Conservation (phyloP, 2,113 vertebrate species). For the Tiliqua scincoides region DNA sequence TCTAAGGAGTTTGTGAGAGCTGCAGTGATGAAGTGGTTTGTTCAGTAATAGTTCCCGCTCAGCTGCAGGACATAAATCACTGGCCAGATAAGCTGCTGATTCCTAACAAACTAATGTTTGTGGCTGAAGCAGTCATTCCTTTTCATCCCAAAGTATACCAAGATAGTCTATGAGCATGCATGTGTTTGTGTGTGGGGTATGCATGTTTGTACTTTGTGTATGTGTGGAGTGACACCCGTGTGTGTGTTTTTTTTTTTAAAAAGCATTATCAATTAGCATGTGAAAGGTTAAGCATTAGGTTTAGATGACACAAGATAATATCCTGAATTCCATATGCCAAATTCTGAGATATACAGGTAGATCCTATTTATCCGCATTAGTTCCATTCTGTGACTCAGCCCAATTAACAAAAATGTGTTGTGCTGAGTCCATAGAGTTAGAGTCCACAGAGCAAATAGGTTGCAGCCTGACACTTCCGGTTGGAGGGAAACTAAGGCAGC, state of each 20-base stretch:
- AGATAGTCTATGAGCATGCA: background rate
- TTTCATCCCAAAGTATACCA: background rate
- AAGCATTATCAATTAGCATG: background rate
- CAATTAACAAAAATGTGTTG: too few species aligned
- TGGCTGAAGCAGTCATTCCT: conserved; percentile 42
- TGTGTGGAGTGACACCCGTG: background rate
- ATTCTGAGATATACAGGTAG: background rate
- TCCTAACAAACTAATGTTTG: conserved; percentile 43
- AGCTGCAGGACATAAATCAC: conserved; percentile 66
- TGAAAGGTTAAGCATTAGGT: background rate
- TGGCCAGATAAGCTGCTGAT: conserved; percentile 50
- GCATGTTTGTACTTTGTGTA: background rate
- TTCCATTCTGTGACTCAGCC: too few species aligned
- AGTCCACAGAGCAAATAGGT: too few species aligned
- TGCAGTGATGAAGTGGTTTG: conserved; percentile 69
- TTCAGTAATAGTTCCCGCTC: conserved; percentile 64
- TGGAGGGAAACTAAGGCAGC: too few species aligned
- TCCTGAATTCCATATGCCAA: background rate
- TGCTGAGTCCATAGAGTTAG: too few species aligned
- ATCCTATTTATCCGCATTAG: too few species aligned
- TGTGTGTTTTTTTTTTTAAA: background rate
- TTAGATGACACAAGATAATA: background rate
- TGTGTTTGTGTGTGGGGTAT: too few species aligned
- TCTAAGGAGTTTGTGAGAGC: conserved; percentile 56
- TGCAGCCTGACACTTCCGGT: too few species aligned